phyloP scores from a whole-genome alignment of 2,113 vertebrate genomes.

The Steatornis caripensis region DNA sequence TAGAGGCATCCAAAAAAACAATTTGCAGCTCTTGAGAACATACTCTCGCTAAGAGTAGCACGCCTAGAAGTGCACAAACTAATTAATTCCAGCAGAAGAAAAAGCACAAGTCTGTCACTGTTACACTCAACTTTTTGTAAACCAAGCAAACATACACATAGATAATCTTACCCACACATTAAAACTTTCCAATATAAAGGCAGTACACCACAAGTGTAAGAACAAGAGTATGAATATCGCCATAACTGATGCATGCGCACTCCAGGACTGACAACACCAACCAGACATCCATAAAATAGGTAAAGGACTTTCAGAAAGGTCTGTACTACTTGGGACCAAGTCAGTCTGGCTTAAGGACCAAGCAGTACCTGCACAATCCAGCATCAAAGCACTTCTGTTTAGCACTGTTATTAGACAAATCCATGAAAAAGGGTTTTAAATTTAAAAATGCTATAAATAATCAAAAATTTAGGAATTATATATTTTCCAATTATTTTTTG shows the following conservation, averaged over 20 bases:
- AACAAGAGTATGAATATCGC: background rate
- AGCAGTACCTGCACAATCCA: background rate
- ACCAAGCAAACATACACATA: background rate
- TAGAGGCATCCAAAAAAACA: background rate
- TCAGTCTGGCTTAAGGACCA: background rate
- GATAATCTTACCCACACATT: background rate
- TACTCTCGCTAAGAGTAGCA: background rate
- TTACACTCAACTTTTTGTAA: background rate
- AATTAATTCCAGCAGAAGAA: background rate
- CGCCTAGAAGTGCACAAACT: background rate
- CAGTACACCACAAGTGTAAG: background rate
- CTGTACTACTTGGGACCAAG: background rate
- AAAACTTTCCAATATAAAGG: background rate
- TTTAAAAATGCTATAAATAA: background rate
- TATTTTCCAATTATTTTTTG: background rate
- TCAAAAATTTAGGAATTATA: background rate
- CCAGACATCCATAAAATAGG: background rate
- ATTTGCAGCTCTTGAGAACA: background rate
- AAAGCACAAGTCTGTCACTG: background rate
- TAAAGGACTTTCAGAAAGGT: background rate
- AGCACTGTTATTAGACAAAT: background rate
- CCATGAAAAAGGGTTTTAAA: background rate
- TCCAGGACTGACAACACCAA: background rate
- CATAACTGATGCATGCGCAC: background rate
- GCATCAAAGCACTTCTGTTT: background rate